Percentiles rank a stretch among this genome's conserved stretches.
These are phyloP conservation scores for Tenrec ecaudatus DNA, from an alignment of 2,113 vertebrate species.

Conservation along the genomic window DNA sequence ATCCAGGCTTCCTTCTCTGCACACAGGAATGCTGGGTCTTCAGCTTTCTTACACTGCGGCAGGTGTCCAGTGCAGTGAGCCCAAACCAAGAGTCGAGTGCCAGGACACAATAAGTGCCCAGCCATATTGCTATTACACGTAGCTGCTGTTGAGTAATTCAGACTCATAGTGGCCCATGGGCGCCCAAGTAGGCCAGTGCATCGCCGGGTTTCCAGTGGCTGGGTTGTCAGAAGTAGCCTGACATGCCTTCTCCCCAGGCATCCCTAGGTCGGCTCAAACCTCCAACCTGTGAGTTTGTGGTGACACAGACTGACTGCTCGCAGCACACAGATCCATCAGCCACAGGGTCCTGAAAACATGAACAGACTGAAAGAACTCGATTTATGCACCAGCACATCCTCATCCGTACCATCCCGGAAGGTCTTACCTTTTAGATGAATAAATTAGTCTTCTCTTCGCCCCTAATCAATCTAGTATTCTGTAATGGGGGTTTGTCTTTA, in stretches of 20 bases:
- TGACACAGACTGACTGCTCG: background rate
- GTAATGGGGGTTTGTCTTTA: background rate
- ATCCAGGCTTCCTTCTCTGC: background rate
- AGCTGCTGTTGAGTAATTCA: background rate
- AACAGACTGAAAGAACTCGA: background rate
- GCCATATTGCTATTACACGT: background rate
- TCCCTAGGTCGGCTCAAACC: background rate
- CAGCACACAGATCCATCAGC: background rate
- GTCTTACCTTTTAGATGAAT: background rate
- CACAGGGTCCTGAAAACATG: background rate
- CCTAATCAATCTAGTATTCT: conserved; percentile 19
- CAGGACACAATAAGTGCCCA: background rate
- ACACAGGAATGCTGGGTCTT: conserved; percentile 14
- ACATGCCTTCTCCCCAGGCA: background rate
- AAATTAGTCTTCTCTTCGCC: background rate
- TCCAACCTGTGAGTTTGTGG: background rate
- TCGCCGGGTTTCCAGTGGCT: background rate
- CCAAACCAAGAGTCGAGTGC: background rate
- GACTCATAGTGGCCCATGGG: background rate
- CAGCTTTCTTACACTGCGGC: background rate
- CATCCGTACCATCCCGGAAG: background rate
- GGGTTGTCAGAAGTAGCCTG: background rate
- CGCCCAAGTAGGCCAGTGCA: background rate
- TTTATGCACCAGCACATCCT: conserved; percentile 1
- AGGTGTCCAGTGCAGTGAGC: too few relatives aligned